Conservation (phyloP, 2,888 invertebrate species). For the Punctoribates punctum region DNA sequence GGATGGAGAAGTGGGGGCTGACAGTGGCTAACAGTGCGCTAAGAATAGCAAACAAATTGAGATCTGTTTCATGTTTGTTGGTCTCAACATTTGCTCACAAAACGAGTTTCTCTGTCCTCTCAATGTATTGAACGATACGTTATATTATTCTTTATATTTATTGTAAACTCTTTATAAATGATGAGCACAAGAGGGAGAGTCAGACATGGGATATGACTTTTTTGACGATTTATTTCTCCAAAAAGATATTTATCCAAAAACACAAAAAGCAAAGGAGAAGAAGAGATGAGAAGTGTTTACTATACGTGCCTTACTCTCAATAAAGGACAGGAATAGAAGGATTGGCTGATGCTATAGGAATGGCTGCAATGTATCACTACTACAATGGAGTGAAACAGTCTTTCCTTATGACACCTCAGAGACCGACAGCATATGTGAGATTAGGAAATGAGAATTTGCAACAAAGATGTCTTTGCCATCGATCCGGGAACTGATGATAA, state of each 20-base stretch:
- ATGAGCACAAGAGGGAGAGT: constrained; percentile 3
- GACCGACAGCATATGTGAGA: constrained; percentile 14
- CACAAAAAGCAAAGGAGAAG: background rate
- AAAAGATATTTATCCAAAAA: constrained; percentile 23
- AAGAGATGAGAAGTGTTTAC: constrained; percentile 18
- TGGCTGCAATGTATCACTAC: constrained; percentile 1
- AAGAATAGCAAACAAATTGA: constrained; percentile 12
- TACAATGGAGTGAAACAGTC: background rate
- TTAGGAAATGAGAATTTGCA: constrained; percentile 24
- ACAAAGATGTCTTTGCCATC: constrained; percentile 24
- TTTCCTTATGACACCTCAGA: constrained; percentile 34
- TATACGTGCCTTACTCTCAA: constrained; percentile 5
- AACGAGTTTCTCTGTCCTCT: constrained; percentile 11
- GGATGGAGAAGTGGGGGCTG: background rate
- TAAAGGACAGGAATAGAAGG: background rate
- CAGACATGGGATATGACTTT: constrained; percentile 24
- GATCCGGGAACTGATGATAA: background rate
- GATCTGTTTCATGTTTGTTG: constrained; percentile 20
- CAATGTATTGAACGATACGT: constrained; percentile 19
- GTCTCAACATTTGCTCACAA: background rate
- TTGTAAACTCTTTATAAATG: constrained; percentile 17
- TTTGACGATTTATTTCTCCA: constrained; percentile 25
- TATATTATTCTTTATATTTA: constrained; percentile 23
- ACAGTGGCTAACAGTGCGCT: background rate
- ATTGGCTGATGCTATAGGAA: background rate